Evolutionary conservation across 2,113 vertebrate species (phyloP).

Genomic region (Lepisosteus osseus): DNA sequence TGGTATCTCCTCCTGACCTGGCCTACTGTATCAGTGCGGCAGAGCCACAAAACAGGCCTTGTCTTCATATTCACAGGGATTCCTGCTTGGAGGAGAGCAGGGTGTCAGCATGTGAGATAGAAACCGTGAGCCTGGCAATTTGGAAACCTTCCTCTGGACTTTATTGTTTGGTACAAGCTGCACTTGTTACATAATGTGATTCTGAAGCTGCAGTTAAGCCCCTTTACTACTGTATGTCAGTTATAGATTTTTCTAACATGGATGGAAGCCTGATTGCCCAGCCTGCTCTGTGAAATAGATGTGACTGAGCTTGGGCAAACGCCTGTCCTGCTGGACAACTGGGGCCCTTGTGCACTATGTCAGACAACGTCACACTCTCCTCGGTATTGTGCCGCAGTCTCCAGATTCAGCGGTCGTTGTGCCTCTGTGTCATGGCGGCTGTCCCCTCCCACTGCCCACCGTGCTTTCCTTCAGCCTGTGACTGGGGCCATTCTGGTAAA

Average conservation of each 20-base stretch:
- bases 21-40: not conserved
- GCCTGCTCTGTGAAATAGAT: too few relatives aligned
- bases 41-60: constrained; percentile 16
- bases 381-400: too few relatives aligned
- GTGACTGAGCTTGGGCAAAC: too few relatives aligned
- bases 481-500: too few relatives aligned
- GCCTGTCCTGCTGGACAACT: too few relatives aligned
- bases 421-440: too few relatives aligned
- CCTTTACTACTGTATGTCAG: constrained; percentile 12
- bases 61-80: constrained; percentile 9
- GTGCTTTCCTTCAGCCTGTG: constrained; percentile 30
- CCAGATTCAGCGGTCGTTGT: too few relatives aligned
- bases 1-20: not conserved
- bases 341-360: too few relatives aligned
- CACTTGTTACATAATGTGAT: constrained; percentile 24
- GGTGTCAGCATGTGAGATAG: constrained; percentile 23
- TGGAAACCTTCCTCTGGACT: constrained; percentile 24
- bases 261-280: constrained; percentile 10
- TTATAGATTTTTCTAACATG: constrained; percentile 19
- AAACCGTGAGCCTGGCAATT: constrained; percentile 16
- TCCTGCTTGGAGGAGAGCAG: not conserved
- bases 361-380: too few relatives aligned
- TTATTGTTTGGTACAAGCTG: constrained; percentile 17
- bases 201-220: constrained; percentile 30
- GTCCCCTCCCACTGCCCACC: too few relatives aligned